Evolutionary conservation across 2,113 vertebrate genomes (phyloP), one percentile per base, ranked within the genome.

Genomic region (Channa maculata): DNA sequence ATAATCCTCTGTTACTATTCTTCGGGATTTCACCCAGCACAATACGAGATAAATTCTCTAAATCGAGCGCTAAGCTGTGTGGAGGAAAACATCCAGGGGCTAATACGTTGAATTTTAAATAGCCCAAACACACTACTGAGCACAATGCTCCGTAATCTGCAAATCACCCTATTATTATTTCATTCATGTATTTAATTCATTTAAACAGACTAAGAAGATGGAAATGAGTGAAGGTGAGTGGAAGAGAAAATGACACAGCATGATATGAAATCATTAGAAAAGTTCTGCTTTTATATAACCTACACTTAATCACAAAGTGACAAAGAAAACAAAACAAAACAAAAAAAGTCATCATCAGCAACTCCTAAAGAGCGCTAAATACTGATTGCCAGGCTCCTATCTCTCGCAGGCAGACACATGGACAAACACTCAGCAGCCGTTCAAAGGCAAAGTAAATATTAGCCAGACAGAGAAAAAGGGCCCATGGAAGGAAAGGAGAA

Each of bases 361-460:
- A 85, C 41, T 61, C 24, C 24, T 65, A 15, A 1, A 60, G 59
- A 66, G 67, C 11, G 34, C 60, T n/a, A 66, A 53, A 75, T 84
- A 74, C 53, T 75, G 75, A 80, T 85, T 70, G 51, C 49, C 39
- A 48, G 66, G 66, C 64, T 82, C 38, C 71, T 85, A 82, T 89
- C 87, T 83, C 65, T 79, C 9, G 0, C 61, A 64, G 15, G 60
- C 83, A 86, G 83, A 81, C 13, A 41, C 58, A 65, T 43, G 4
- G 69, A 77, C 72, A 84, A 80, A 80, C 75, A 82, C 33, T 72
- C 64, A 54, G 34, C 33, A 15, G 14, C 15, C 9, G 52, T 71
- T 80, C 59, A 88, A 82, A 89, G 62, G 69, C 60, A 75, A 68
- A 78, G 75, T 86, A 73, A 86, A 89, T 83, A 87, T 84, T 79